Conservation (phyloP, 1,140 invertebrate species). For the Eriocheir sinensis region DNA sequence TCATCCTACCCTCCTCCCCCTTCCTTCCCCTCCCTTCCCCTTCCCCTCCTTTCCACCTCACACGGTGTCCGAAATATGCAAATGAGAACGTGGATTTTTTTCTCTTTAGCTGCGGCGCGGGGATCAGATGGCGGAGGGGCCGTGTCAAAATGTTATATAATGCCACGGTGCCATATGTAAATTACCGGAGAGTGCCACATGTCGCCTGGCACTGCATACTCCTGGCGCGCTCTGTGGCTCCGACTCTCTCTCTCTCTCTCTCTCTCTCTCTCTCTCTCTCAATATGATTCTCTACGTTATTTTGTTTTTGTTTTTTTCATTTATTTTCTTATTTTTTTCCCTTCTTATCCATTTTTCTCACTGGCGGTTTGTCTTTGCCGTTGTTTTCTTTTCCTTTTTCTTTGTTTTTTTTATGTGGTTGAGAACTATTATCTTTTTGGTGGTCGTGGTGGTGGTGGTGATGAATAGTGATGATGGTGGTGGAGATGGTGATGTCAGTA, state of each 20-base stretch:
- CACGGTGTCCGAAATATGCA: conserved; percentile 68
- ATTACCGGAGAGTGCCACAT: conserved; percentile 66
- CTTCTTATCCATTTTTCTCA: neutral
- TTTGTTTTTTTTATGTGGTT: neutral
- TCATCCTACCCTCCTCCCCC: no score
- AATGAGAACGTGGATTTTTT: conserved; percentile 66
- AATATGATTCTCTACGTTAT: no score
- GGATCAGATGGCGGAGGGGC: conserved; percentile 69
- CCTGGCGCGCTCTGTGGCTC: conserved; percentile 33
- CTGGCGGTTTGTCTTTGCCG: neutral
- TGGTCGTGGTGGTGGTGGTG: neutral
- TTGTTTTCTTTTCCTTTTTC: neutral
- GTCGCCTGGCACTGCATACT: conserved; percentile 42
- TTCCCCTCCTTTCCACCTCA: conserved; percentile 37
- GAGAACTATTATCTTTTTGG: neutral
- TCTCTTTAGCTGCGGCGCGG: conserved; percentile 61
- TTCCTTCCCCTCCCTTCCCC: no score
- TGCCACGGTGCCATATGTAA: conserved; percentile 73
- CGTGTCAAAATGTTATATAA: conserved; percentile 77
- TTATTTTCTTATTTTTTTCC: neutral
- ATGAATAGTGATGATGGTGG: neutral
- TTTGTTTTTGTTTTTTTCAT: no score
- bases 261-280: no score
- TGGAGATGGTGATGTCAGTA: no score
- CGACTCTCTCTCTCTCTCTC: neutral